Conservation (phyloP, 1,140 invertebrate species). For the Macrobrachium nipponense region DNA sequence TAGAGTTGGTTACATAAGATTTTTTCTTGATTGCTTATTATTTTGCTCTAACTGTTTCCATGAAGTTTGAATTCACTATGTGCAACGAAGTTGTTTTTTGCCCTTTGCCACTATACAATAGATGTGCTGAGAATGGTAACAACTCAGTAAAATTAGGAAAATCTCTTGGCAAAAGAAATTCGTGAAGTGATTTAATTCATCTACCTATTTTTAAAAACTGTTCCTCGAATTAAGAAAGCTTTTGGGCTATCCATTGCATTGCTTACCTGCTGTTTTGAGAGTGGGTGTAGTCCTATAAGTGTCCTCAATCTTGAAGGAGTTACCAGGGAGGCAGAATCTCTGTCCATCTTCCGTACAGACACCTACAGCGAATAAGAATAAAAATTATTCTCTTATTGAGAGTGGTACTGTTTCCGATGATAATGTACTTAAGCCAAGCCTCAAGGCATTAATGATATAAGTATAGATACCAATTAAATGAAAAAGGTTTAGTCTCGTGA, state of each 20-base stretch:
- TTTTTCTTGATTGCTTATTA: not conserved
- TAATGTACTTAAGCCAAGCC: not conserved
- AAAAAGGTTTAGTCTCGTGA: no score
- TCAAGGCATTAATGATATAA: not conserved
- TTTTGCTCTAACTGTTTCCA: no score
- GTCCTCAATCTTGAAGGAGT: conserved; percentile 7
- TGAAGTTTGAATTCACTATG: no score
- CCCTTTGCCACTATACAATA: no score
- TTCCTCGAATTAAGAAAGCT: not conserved
- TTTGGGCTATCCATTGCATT: conserved; percentile 4
- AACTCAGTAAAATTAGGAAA: no score
- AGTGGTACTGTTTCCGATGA: not conserved
- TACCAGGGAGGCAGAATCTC: conserved; percentile 41
- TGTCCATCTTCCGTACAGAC: conserved; percentile 34
- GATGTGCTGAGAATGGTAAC: no score
- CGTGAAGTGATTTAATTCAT: no score
- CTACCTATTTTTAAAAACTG: not conserved
- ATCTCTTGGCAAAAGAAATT: no score
- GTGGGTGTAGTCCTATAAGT: not conserved
- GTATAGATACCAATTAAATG: no score
- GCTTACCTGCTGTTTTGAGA: not conserved
- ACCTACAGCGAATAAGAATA: conserved; percentile 16
- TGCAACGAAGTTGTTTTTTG: no score
- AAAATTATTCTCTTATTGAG: not conserved
- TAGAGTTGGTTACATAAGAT: not conserved